A percentile compares a stretch with the other conserved stretches of the same genome.
phyloP scores from a whole-genome alignment of 2,113 vertebrate species.

The Seriola quinqueradiata region DNA sequence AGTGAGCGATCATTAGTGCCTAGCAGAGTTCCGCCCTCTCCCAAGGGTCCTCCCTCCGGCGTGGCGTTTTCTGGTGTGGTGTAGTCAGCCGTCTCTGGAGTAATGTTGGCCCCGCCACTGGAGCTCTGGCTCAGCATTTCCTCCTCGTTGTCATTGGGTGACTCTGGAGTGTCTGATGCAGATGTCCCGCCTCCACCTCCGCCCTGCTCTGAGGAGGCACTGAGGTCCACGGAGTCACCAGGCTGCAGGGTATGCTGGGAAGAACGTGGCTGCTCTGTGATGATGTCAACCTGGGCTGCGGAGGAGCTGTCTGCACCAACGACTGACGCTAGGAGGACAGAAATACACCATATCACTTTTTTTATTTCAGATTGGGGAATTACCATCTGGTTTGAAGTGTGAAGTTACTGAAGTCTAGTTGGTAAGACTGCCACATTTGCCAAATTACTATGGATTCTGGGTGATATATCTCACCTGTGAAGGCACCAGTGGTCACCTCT shows the following conservation, averaged over 20 bases:
- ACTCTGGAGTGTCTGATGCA: slow-evolving; percentile 79
- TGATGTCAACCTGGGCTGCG: slow-evolving; percentile 88
- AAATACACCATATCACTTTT: neutral
- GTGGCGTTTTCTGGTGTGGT: slow-evolving; percentile 73
- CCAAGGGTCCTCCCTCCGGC: slow-evolving; percentile 70
- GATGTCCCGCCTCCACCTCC: slow-evolving; percentile 83
- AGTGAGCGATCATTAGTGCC: slow-evolving; percentile 84
- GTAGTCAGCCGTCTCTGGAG: slow-evolving; percentile 85
- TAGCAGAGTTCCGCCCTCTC: slow-evolving; percentile 50
- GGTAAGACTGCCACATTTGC: neutral
- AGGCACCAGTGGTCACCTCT: slow-evolving; percentile 87
- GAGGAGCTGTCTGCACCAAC: slow-evolving; percentile 86
- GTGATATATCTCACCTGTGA: slow-evolving; percentile 85
- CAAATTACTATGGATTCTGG: neutral
- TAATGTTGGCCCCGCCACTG: slow-evolving; percentile 89
- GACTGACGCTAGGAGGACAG: slow-evolving; percentile 81
- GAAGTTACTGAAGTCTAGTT: neutral
- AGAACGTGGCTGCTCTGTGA: slow-evolving; percentile 95
- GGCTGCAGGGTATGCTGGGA: slow-evolving; percentile 93
- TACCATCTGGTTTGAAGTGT: no score
- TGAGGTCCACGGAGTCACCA: slow-evolving; percentile 90
- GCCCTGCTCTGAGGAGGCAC: slow-evolving; percentile 87
- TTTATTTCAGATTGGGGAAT: neutral
- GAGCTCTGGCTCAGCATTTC: slow-evolving; percentile 93
- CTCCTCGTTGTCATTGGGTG: slow-evolving; percentile 79